A percentile compares a stretch with the other conserved stretches of the same genome.
Conservation (phyloP, 1,140 invertebrate genomes). For the Eueides isabella region DNA sequence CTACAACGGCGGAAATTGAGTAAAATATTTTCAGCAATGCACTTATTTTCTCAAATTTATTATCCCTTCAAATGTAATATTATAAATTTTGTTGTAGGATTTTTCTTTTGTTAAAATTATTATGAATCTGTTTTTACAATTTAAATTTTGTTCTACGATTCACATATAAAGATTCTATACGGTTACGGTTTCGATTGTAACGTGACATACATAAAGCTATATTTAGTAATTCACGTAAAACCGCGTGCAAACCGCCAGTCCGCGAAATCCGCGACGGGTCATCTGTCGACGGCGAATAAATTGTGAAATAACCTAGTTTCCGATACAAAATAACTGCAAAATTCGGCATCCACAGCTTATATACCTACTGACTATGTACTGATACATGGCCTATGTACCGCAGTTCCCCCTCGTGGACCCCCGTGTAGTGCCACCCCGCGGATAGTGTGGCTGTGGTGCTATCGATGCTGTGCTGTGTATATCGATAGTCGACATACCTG, state of each 20-base stretch:
- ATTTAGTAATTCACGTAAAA: constrained; percentile 28
- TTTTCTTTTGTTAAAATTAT: too few relatives aligned
- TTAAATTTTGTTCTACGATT: neutral
- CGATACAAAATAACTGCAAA: constrained; percentile 80
- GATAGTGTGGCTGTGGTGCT: constrained; percentile 51
- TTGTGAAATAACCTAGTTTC: constrained; percentile 79
- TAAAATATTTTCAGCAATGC: too few relatives aligned
- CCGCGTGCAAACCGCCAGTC: constrained; percentile 30
- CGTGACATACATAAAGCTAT: neutral
- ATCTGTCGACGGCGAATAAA: constrained; percentile 69
- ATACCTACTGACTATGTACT: constrained; percentile 67
- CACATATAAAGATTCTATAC: neutral
- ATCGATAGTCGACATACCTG: constrained; percentile 43
- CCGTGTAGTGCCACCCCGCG: constrained; percentile 74
- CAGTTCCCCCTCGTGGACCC: constrained; percentile 51
- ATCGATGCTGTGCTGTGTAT: constrained; percentile 59
- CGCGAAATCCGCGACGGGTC: constrained; percentile 44
- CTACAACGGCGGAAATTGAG: too few relatives aligned
- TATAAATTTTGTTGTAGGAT: too few relatives aligned
- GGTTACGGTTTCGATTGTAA: neutral
- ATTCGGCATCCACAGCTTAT: constrained; percentile 73
- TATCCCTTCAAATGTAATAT: too few relatives aligned
- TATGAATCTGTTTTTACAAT: too few relatives aligned
- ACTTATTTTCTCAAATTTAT: too few relatives aligned
- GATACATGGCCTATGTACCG: constrained; percentile 57